A percentile compares a stretch with the other conserved stretches of the same genome.
phyloP scores from a whole-genome alignment of 2,113 vertebrate genomes.

The Hydrochoerus hydrochaeris region DNA sequence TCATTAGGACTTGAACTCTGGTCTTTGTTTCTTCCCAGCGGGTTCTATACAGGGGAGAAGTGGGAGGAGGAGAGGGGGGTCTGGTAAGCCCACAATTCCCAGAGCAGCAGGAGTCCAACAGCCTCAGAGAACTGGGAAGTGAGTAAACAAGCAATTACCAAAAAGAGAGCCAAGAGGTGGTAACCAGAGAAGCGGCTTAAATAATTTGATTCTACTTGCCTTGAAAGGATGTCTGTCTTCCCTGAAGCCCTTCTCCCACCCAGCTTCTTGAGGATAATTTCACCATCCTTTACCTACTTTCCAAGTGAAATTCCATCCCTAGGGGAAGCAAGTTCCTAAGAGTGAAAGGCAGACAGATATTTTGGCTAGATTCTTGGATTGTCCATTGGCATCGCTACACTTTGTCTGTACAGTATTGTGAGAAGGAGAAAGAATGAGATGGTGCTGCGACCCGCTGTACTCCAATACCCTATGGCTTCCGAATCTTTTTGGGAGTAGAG shows the following conservation, averaged over 20 bases:
- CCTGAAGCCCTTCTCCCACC: background rate
- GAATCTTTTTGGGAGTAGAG: background rate
- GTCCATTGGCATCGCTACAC: background rate
- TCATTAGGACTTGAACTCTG: slow-evolving; percentile 81
- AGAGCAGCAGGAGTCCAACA: slow-evolving; percentile 66
- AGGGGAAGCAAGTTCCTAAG: rapidly evolving
- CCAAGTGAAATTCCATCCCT: slow-evolving; percentile 41
- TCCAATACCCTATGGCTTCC: background rate
- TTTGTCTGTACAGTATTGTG: background rate
- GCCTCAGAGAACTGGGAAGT: slow-evolving; percentile 54
- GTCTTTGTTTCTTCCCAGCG: slow-evolving; percentile 71
- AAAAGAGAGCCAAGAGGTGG: slow-evolving; percentile 18
- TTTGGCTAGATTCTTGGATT: background rate
- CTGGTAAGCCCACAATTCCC: slow-evolving; percentile 45
- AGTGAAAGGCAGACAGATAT: background rate
- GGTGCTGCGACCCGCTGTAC: background rate
- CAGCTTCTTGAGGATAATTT: background rate
- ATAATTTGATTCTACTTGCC: slow-evolving; percentile 56
- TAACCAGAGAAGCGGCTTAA: slow-evolving; percentile 31
- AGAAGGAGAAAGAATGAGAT: rapidly evolving
- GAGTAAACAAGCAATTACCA: slow-evolving; percentile 77
- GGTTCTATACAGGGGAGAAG: slow-evolving; percentile 54
- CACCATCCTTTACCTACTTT: background rate
- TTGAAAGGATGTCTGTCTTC: slow-evolving; percentile 38
- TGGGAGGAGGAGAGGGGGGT: slow-evolving; percentile 26